Base-by-base conservation (phyloP, 2,797 vertebrate species). In the Tiaroga cobitis region DNA sequence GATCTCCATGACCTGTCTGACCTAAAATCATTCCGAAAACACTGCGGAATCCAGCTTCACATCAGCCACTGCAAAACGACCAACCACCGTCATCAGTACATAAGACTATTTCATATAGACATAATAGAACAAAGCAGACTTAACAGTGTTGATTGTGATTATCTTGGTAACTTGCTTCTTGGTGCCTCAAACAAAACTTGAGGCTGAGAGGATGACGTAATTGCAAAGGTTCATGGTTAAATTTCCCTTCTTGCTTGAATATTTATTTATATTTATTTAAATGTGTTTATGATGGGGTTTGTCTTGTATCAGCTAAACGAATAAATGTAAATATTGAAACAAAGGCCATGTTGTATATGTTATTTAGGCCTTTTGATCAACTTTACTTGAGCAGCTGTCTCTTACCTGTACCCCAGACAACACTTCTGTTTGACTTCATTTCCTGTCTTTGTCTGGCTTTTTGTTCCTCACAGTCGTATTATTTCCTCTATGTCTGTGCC, bases 401-500 rank as follows among this genome's bases (percentile, higher is more conserved):
- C 68, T 87, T 67, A 84, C 90, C 67, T 76, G 76, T 77, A 73
- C 61, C 41, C 24, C 3, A 78, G 86, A 61, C 54, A 87, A 73
- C 84, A 18, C 80, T 65, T 75, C 82, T 70, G 67, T 70, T 67
- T 89, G 39, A 80, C 82, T 24, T 43, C 11, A 29, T 82, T 86
- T 87, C 85, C 86, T 90, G 84, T 88, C 86, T 85, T 54, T 74
- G 65, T 88, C 49, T 81, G 80, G 68, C 24, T 88, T 84, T 78
- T 87, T 83, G 90, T 92, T 90, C 84, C 87, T 80, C 54, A 34
- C 79, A 82, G 43, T 86, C 86, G 85, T 69, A 37, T 84, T 49
- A 80, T 78, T 82, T 90, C 79, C 87, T 86, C 59, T 85, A 74
- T 65, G 43, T 8, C 15, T 72, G 37, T 46, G 11, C 37, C 51